phyloP scores from a whole-genome alignment of 1,140 invertebrate species.

The Myzus persicae region DNA sequence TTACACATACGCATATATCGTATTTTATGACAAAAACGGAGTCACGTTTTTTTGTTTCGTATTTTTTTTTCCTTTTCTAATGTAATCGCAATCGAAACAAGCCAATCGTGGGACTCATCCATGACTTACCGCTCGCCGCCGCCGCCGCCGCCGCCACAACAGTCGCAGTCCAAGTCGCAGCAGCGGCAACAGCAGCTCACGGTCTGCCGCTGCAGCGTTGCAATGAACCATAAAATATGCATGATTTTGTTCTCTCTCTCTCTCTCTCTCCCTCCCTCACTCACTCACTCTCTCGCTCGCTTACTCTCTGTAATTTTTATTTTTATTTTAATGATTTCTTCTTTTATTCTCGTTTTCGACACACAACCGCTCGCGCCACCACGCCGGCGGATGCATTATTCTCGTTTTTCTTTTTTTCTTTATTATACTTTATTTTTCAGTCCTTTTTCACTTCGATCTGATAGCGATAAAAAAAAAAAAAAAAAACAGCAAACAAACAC shows the following conservation, averaged over 20 bases:
- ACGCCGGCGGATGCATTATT: background rate
- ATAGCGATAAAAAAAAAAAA: background rate
- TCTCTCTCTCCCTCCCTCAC: background rate
- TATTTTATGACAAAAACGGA: constrained; percentile 57
- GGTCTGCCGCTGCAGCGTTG: background rate
- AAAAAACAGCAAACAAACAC: constrained; percentile 17
- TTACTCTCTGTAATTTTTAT: background rate
- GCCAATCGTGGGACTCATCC: constrained; percentile 52
- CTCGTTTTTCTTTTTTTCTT: background rate
- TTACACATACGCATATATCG: background rate
- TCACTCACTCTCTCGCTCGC: background rate
- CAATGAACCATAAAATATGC: constrained; percentile 46
- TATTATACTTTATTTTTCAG: background rate
- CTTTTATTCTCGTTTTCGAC: background rate
- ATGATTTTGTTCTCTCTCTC: background rate
- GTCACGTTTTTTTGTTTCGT: constrained; percentile 35
- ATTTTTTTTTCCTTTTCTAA: background rate
- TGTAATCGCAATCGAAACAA: constrained; percentile 51
- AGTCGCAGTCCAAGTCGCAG: background rate
- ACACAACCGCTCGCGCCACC: background rate
- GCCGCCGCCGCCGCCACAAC: background rate
- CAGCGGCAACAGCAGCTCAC: background rate
- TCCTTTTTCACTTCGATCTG: constrained; percentile 23
- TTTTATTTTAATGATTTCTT: constrained; percentile 27
- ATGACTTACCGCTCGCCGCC: constrained; percentile 56